Conservation (phyloP, 1,140 invertebrate species). For the Calliopsis andreniformis region DNA sequence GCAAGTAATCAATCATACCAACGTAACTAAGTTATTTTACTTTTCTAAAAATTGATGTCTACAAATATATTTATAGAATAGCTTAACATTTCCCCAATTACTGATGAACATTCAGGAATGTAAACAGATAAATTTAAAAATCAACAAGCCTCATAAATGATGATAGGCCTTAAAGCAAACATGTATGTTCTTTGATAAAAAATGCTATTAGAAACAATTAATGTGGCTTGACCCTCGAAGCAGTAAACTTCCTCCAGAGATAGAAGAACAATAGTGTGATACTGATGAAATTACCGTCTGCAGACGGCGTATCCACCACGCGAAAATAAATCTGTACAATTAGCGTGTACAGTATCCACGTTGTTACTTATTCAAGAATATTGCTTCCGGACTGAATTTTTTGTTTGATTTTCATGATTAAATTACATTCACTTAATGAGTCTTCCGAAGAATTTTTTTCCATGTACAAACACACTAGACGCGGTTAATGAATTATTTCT, state of each 20-base stretch:
- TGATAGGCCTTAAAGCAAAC: too few species aligned
- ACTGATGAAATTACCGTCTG: constrained; percentile 35
- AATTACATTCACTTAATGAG: neutral
- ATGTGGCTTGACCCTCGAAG: constrained; percentile 14
- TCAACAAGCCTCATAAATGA: too few species aligned
- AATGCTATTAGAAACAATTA: constrained; percentile 14
- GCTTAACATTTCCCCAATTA: too few species aligned
- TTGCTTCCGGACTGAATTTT: constrained; percentile 1
- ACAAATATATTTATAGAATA: too few species aligned
- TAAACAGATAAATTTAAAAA: too few species aligned
- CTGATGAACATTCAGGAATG: too few species aligned
- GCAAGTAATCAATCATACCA: too few species aligned
- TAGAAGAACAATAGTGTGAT: constrained; percentile 40
- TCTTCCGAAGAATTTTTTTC: too few species aligned
- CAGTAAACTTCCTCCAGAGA: constrained; percentile 27
- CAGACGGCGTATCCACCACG: constrained; percentile 12
- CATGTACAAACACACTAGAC: neutral
- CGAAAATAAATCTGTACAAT: constrained; percentile 47
- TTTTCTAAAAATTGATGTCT: too few species aligned
- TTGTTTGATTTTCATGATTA: constrained; percentile 7
- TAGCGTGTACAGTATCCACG: constrained; percentile 11
- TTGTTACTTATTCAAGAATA: neutral
- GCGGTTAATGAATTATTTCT: constrained; percentile 1
- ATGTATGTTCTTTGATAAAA: neutral
- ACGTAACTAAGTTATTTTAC: too few species aligned